Base-by-base conservation (phyloP, 2,113 vertebrate genomes). In the Parotia lawesii region DNA sequence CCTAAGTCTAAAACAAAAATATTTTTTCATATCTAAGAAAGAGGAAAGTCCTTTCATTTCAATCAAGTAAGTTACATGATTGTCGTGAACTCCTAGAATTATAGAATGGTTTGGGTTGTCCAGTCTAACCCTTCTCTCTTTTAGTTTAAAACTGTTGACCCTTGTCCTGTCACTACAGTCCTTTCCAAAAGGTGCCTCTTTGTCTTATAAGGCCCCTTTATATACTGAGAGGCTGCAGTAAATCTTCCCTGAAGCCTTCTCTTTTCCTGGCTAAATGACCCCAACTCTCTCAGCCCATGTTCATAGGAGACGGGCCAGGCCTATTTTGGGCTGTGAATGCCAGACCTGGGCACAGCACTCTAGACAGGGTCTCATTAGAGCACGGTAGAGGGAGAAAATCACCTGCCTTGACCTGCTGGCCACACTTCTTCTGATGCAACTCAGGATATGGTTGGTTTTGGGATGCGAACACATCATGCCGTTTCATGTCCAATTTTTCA, bases 191-290 rank as follows among this genome's bases (percentile, higher is more conserved):
- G 4, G 9, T 45, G 4, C 19, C 5, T 31, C 5, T 42, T 24
- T 20, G 4, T 42, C 15, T 38, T 47, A 72, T 17, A 67, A 66
- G 2, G 9, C 7, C 2, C 19, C 2, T 66, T 38, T 23, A 4
- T 5, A 13, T 10, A 40, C 4, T n/a, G 29, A 66, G n/a, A 56
- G 4, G 29, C 6, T 8, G 5, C 33, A 45, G 9, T 23, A 29
- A 61, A 20, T 37, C 19, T 53, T 53, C 16, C 17, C 22, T 5
- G 5, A 50, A 53, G 4, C 20, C 13, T 50, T 61, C 4, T 33
- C 4, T 85, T 61, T 47, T 29, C 25, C 15, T n/a, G 17, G 22
- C 11, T 61, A 20, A 66, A n/a, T 0, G 1, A 5, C 9, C 8
- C 29, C 3, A 71, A 0, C 12, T 54, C 14, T 35, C 27, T 44